Base-by-base conservation (phyloP, 1,140 invertebrate genomes). In the Solenopsis invicta region DNA sequence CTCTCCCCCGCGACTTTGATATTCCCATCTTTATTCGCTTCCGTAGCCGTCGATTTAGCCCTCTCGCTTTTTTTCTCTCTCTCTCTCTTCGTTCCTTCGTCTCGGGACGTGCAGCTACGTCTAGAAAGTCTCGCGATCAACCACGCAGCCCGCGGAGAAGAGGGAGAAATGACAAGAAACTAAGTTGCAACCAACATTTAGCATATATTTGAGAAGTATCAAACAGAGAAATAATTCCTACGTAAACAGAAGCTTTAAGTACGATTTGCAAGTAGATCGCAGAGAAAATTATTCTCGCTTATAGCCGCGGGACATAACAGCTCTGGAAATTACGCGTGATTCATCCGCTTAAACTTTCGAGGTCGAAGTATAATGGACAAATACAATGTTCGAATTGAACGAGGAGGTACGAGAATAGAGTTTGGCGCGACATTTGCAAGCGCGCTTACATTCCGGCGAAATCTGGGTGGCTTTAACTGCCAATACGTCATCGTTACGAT, bases 401-500 rank as follows among this genome's bases (percentile, higher is more conserved):
- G 34, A 56, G 48, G 18, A 12, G 13, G 34, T 56, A 41, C 1
- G 64, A 56, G 9, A 69, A 54, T 24, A 52, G 29, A 21, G 48
- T 41, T 37, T 24, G 45, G 12, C 37, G 12, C 16, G 78, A 66
- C 67, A 41, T 48, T 59, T 74, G n/a, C 54, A n/a, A 82, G 59
- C 18, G 54, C 29, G 71, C 8, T 76, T 61, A 54, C 71, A 29
- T 62, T 64, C 37, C 81, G 16, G 10, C 29, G 21, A 34, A 59
- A 72, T 67, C 37, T 69, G 24, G 5, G 9, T 24, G 54, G 37
- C 13, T 81, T 81, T 71, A 50, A 69, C 29, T 80, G 75, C 45
- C 77, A 69, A 86, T 71, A 81, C n/a, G 64, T 86, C 52, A 81
- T 71, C 66, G 50, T 86, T 86, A 86, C 18, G 72, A 72, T 41